A percentile compares a stretch with the other conserved stretches of the same genome.
Conservation (phyloP, 1,140 invertebrate species). For the Tribolium madens region DNA sequence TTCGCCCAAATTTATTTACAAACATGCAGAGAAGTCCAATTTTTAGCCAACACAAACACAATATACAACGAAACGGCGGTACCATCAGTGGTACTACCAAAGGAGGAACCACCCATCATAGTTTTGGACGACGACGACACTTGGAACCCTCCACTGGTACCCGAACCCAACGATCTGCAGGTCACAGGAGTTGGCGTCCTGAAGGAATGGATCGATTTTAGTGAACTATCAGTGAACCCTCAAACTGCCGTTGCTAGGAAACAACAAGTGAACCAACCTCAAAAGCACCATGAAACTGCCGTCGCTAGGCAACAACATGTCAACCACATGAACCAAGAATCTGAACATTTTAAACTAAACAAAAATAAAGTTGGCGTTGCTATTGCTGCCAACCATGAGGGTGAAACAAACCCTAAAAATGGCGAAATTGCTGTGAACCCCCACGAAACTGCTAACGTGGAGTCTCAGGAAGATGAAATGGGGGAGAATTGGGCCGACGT, state of each 20-base stretch:
- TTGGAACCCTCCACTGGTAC: background rate
- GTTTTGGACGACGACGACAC: background rate
- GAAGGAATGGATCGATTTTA: background rate
- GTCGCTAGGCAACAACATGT: too few relatives aligned
- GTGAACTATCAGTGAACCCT: background rate
- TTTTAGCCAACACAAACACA: background rate
- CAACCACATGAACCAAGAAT: too few relatives aligned
- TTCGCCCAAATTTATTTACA: background rate
- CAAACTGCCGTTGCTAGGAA: background rate
- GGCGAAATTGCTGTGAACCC: too few relatives aligned
- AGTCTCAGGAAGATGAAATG: too few relatives aligned
- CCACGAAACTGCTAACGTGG: too few relatives aligned
- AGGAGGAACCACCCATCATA: background rate
- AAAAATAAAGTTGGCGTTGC: too few relatives aligned
- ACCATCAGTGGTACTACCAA: background rate
- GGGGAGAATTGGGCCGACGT: background rate
- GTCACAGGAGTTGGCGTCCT: background rate
- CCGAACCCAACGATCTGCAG: background rate
- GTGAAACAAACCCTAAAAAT: too few relatives aligned
- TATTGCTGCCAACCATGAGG: too few relatives aligned
- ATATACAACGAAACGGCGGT: background rate
- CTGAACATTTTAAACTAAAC: too few relatives aligned
- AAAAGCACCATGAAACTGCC: background rate
- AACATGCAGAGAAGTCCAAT: background rate
- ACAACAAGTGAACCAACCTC: background rate